Evolutionary conservation across 1,140 invertebrate genomes (phyloP), one percentile per base, ranked within the genome.

Genomic region (Aphaenogaster ashmeadi): DNA sequence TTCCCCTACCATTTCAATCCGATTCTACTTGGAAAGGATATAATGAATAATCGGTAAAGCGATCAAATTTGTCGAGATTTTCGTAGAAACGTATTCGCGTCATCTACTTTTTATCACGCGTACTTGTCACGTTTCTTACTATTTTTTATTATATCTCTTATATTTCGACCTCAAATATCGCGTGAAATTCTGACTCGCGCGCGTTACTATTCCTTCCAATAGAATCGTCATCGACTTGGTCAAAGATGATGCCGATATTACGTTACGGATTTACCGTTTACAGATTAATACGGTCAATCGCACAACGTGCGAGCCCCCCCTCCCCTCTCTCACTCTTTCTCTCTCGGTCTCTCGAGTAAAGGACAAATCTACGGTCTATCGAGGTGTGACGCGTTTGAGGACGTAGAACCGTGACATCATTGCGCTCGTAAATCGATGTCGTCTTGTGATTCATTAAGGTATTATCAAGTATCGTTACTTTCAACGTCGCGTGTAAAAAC

Each of bases 391-490:
- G 41, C 15, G 13, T 69, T 79, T 66, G 36, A 84, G 41, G 64
- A 81, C 69, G 60, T 64, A 56, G 64, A 69, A 72, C 79, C 33
- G 33, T 77, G 83, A 85, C 72, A 41, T 85, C 83, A 85, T 15
- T 50, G 8, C 6, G 47, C 15, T 36, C 8, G 60, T 11, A 33
- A 2, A 62, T 64, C 27, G 18, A 72, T 77, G 44, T 21, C 36
- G 84, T 86, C 54, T 56, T 69, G 44, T 91, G 88, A 92, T 89
- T 91, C 91, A 91, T 79, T 38, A 44, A 41, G 58, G 80, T 89
- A 92, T 91, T 91, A 92, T 91, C 89, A 88, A 87, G 18, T 64
- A 27, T 87, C 75, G 86, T 87, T 86, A 85, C 84, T 88, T 75
- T 54, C 56, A 56, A 13, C 64, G 33, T 21, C 36, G n/a, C 67